Percentiles rank a stretch among this genome's conserved stretches.
These are phyloP conservation scores for Dysidea cf. avara DNA, from an alignment of 37 sponge, comb jelly and placozoan genomes.

Conservation along the genomic window DNA sequence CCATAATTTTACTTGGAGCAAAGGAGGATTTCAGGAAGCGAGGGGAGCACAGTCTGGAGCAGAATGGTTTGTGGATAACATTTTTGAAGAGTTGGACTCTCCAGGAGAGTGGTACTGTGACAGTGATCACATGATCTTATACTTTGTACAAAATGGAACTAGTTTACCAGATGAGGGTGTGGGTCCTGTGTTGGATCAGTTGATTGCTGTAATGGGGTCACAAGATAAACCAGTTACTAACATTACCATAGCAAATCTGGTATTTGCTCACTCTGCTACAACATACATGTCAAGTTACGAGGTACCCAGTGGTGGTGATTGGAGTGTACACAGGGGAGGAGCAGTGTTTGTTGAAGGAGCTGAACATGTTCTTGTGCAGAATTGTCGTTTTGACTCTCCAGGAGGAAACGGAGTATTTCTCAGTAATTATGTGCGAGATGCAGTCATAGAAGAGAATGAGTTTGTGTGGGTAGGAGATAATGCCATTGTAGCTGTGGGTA, in stretches of 20 bases:
- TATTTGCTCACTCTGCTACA: constrained; percentile 54
- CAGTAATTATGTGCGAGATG: constrained; percentile 43
- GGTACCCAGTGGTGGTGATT: constrained; percentile 64
- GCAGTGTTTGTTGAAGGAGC: constrained; percentile 45
- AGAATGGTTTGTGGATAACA: constrained; percentile 64
- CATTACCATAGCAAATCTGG: constrained; percentile 16
- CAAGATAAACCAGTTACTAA: constrained; percentile 15
- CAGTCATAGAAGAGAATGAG: constrained; percentile 24
- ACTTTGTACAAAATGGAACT: constrained; percentile 47
- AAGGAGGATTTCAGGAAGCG: constrained; percentile 62
- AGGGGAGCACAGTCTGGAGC: constrained; percentile 31
- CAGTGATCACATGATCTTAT: constrained; percentile 8
- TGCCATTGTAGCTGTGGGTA: constrained; percentile 46
- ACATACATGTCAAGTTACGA: constrained; percentile 50
- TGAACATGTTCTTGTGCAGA: constrained; percentile 10
- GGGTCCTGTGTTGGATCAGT: constrained; percentile 19
- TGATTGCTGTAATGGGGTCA: constrained; percentile 15
- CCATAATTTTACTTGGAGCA: constrained; percentile 10
- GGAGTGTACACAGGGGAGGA: constrained; percentile 53
- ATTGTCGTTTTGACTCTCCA: constrained; percentile 44
- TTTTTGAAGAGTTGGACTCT: constrained; percentile 52
- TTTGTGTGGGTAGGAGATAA: constrained; percentile 50
- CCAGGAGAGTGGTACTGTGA: constrained; percentile 67
- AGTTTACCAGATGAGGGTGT: constrained; percentile 24
- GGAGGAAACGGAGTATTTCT: constrained; percentile 56